Percentiles rank a stretch among this genome's conserved stretches.
Evolutionary conservation across 2,888 invertebrate genomes (phyloP).

Genomic region (Byasa hedistus): DNA sequence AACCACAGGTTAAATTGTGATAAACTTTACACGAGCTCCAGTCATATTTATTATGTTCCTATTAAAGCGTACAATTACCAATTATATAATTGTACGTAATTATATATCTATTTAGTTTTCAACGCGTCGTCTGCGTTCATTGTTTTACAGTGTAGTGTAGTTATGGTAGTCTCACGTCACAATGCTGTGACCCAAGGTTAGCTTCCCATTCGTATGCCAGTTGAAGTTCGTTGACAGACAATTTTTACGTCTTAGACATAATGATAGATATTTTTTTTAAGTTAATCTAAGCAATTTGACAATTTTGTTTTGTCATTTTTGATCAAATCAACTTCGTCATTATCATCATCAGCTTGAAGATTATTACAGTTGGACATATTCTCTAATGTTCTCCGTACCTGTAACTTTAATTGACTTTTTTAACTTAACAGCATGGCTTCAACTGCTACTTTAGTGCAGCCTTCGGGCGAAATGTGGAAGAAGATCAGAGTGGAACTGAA

Average conservation of each 20-base stretch:
- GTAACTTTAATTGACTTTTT: no score
- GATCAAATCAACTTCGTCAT: neutral
- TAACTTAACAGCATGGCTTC: slow-evolving; percentile 49
- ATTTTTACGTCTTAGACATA: neutral
- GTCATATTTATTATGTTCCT: no score
- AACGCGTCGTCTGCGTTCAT: slow-evolving; percentile 2
- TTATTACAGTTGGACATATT: neutral
- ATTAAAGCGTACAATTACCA: neutral
- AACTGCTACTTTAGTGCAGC: slow-evolving; percentile 81
- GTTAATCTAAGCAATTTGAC: neutral
- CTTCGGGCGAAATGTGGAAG: slow-evolving; percentile 81
- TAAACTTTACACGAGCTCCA: neutral
- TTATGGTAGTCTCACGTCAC: slow-evolving; percentile 18
- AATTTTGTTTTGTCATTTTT: neutral
- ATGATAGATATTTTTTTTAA: neutral
- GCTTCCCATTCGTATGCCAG: slow-evolving; percentile 4
- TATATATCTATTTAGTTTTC: neutral
- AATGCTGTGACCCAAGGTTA: slow-evolving; percentile 16
- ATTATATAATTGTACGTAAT: slow-evolving; percentile 1
- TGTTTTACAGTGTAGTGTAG: slow-evolving; percentile 8
- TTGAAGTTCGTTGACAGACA: slow-evolving; percentile 8
- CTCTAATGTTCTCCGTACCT: no score
- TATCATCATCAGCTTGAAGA: neutral
- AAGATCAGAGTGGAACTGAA: slow-evolving; percentile 82
- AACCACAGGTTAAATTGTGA: no score